Conservation (phyloP, 2,113 vertebrate species). For the rat (Rattus norvegicus) region DNA sequence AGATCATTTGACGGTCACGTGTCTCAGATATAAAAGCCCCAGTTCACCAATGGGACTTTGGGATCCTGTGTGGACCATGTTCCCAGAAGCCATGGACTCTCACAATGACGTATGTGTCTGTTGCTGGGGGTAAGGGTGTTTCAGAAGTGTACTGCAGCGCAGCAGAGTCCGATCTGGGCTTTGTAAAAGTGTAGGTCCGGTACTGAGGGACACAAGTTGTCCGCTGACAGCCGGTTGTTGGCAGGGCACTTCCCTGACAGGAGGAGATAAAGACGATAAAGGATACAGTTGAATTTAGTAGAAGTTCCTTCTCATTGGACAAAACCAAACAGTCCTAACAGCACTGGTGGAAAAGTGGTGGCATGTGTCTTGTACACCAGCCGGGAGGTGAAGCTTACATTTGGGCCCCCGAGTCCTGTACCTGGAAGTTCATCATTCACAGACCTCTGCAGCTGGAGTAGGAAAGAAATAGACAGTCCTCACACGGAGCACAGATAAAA, state of each 20-base stretch:
- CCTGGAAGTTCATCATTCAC: neutral
- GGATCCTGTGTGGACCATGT: neutral
- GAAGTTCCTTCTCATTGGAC: neutral
- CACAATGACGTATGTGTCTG: neutral
- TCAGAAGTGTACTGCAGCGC: neutral
- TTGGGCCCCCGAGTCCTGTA: neutral
- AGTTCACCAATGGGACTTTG: neutral
- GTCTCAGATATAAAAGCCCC: neutral
- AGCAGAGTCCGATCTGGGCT: neutral
- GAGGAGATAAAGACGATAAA: neutral
- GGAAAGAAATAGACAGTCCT: neutral
- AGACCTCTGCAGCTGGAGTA: neutral
- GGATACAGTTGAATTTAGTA: neutral
- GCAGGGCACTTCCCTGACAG: accelerated
- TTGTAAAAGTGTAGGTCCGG: neutral
- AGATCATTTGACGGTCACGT: neutral
- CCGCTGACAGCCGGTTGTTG: neutral
- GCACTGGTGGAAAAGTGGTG: neutral
- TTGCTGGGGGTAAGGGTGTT: neutral
- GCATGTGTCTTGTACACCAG: neutral
- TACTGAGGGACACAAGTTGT: neutral
- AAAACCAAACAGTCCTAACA: neutral
- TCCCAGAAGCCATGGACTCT: neutral
- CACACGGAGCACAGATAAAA: neutral
- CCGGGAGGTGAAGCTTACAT: neutral